Evolutionary conservation across 2,797 vertebrate species (phyloP).

Genomic region (Florisuga fusca): DNA sequence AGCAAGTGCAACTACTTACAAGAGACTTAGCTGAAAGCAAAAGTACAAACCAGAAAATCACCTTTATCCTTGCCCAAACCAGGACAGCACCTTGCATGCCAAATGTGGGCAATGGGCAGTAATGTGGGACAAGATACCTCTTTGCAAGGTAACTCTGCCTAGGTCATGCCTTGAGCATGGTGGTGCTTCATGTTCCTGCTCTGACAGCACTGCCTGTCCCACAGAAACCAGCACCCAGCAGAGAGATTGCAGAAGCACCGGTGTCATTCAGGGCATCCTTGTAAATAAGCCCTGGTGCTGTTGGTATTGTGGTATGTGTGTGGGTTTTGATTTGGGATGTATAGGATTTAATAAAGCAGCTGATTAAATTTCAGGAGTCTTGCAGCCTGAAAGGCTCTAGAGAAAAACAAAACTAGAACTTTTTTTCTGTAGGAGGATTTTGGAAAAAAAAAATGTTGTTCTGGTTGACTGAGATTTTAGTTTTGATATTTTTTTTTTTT

Average conservation of each 20-base stretch:
- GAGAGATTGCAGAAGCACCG: accelerated
- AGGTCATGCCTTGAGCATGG: background rate
- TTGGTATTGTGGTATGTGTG: accelerated
- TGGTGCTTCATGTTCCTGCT: background rate
- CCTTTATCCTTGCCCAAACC: too few relatives aligned
- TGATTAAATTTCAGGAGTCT: background rate
- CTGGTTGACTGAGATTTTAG: background rate
- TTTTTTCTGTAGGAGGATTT: background rate
- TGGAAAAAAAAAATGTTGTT: accelerated
- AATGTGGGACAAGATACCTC: background rate
- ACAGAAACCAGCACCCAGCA: background rate
- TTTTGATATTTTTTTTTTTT: background rate
- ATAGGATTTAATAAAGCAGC: background rate
- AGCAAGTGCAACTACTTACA: too few relatives aligned
- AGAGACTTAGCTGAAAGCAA: too few relatives aligned
- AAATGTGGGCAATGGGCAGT: background rate
- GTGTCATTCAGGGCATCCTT: background rate
- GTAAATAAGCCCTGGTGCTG: background rate
- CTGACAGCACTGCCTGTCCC: background rate
- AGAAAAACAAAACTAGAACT: background rate
- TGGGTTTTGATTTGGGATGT: accelerated
- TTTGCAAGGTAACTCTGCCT: background rate
- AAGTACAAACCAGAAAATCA: too few relatives aligned
- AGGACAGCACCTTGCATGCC: background rate
- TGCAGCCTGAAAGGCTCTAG: background rate